Conservation (phyloP, 2,113 vertebrate genomes). For the Progne subis region DNA sequence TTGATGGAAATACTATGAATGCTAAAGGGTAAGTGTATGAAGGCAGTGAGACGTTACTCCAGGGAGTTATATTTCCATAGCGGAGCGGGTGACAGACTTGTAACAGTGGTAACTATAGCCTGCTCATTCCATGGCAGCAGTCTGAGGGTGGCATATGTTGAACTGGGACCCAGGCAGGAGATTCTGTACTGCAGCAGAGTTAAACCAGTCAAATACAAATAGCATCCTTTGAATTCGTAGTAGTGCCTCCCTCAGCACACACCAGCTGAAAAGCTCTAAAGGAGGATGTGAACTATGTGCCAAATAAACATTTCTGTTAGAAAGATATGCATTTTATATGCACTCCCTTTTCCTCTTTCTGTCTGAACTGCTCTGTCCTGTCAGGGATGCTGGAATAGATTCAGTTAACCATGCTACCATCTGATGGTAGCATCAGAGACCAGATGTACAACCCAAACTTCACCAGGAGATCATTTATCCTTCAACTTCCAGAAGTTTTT, state of each 20-base stretch:
- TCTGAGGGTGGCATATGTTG: neutral
- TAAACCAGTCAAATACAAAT: neutral
- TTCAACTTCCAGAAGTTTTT: neutral
- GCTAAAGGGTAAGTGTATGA: neutral
- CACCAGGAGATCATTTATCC: neutral
- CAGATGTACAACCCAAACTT: neutral
- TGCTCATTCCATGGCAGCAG: neutral
- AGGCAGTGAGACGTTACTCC: neutral
- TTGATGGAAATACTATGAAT: neutral
- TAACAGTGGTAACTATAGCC: neutral
- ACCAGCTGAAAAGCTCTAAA: neutral
- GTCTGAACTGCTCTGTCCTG: neutral
- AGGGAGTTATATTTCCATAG: neutral
- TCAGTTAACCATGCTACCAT: neutral
- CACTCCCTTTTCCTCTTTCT: neutral
- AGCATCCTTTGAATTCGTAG: neutral
- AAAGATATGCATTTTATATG: no score
- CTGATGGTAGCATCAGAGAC: neutral
- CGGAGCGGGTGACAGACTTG: neutral
- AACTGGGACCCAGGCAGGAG: neutral
- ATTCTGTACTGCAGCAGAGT: neutral
- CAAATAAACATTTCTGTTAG: neutral
- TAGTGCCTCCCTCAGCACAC: neutral
- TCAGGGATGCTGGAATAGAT: neutral
- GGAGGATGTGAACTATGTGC: neutral